Base-by-base conservation (phyloP, 2,797 vertebrate genomes). In the Malacoctenus gilli region DNA sequence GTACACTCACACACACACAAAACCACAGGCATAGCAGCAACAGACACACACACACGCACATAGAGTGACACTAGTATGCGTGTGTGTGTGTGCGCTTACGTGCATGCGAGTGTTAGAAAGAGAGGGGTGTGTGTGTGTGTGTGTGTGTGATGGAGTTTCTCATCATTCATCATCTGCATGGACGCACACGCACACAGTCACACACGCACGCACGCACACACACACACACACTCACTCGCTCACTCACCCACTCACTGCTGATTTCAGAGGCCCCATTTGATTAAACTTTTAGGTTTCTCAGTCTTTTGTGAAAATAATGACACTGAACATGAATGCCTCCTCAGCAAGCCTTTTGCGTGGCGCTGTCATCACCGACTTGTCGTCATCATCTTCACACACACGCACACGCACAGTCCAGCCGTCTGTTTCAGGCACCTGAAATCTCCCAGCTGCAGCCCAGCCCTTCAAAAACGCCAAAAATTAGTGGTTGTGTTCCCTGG, bases 381-480 rank as follows among this genome's bases (percentile, higher is more conserved):
- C 42, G 51, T n/a, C 40, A 1, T 63, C 46, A 66, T 70, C 67
- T 68, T 28, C 25, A 9, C 9, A n/a, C n/a, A n/a, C n/a, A n/a
- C n/a, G n/a, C 62, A 62, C 60, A 36, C 19, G 44, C 34, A 48
- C 51, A 41, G 38, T 25, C 22, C 31, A 56, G 22, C 51, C 62
- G 47, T 80, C 60, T 67, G 48, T 39, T 69, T 61, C 56, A 28
- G 23, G 15, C 23, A 18, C 12, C 34, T 46, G 60, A 80, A 66
- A 56, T 41, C 47, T 65, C 68, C 62, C 83, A 83, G 79, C 69
- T 79, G 82, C 70, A 64, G 71, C 75, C 57, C 59, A 56, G 35
- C 59, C 67, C 70, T 81, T 75, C 62, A 37, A 81, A 76, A 68
- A 35, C n/a, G 62, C 49, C 56, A 62, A 69, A 72, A 66, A 72